Conservation (phyloP, 2,797 vertebrate genomes). For the Avahi laniger region DNA sequence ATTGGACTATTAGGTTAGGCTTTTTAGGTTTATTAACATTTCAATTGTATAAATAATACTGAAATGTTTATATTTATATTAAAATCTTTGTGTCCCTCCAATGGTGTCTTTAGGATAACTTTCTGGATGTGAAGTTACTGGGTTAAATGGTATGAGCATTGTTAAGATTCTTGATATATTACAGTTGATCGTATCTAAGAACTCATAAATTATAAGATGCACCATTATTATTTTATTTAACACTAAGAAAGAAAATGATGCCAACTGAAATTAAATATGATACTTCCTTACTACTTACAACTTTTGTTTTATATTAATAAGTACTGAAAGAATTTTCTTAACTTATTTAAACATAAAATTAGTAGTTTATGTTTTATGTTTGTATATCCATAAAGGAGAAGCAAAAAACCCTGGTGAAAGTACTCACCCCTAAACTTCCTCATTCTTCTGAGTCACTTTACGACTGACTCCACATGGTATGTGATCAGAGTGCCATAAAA, state of each 20-base stretch:
- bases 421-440: neutral
- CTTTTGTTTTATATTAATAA: neutral
- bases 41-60: neutral
- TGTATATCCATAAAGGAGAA: neutral
- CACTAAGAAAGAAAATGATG: neutral
- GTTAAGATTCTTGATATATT: neutral
- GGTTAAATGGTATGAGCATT: neutral
- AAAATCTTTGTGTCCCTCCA: neutral
- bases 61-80: neutral
- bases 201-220: neutral
- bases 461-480: neutral
- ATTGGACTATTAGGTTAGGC: neutral
- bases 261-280: neutral
- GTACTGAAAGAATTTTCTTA: neutral
- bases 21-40: constrained; percentile 27
- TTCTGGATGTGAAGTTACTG: neutral
- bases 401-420: neutral
- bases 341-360: neutral
- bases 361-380: neutral
- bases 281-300: neutral
- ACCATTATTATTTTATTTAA: neutral
- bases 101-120: neutral
- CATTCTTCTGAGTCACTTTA: neutral
- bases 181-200: neutral
- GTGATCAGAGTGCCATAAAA: neutral